Conservation (phyloP, 2,797 vertebrate genomes). For the Phoeniculus purpureus region DNA sequence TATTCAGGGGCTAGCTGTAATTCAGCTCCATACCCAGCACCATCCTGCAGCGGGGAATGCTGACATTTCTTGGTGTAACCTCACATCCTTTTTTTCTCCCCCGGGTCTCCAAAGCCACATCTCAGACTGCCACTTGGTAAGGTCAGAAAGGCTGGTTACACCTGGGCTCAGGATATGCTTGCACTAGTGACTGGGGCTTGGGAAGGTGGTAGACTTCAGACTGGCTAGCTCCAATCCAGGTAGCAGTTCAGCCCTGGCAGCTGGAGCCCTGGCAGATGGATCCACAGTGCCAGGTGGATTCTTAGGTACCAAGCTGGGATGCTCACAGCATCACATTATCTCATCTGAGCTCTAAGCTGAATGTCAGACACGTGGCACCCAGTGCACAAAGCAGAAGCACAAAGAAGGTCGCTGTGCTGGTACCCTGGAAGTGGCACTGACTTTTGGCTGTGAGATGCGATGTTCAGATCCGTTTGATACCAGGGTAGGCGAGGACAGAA, state of each 20-base stretch:
- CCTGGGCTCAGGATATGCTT: neutral
- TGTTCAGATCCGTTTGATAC: neutral
- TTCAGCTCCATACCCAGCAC: neutral
- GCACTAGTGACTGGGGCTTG: neutral
- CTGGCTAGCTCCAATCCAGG: accelerated
- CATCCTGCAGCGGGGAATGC: neutral
- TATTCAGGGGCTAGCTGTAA: neutral
- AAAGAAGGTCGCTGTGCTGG: accelerated
- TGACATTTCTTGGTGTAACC: neutral
- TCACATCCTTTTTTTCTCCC: neutral
- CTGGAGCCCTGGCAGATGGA: neutral
- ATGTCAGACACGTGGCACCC: accelerated
- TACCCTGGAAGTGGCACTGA: neutral
- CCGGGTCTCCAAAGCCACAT: neutral
- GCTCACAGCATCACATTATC: accelerated
- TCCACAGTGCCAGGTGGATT: neutral
- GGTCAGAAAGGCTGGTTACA: neutral
- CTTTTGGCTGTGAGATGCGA: neutral
- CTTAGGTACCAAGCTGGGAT: neutral
- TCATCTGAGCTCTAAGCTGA: neutral
- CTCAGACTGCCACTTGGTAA: neutral
- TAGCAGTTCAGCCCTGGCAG: neutral
- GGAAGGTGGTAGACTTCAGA: neutral
- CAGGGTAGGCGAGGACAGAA: neutral
- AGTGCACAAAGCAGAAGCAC: neutral